Conservation (phyloP, 2,797 vertebrate species). For the Callimico goeldii region DNA sequence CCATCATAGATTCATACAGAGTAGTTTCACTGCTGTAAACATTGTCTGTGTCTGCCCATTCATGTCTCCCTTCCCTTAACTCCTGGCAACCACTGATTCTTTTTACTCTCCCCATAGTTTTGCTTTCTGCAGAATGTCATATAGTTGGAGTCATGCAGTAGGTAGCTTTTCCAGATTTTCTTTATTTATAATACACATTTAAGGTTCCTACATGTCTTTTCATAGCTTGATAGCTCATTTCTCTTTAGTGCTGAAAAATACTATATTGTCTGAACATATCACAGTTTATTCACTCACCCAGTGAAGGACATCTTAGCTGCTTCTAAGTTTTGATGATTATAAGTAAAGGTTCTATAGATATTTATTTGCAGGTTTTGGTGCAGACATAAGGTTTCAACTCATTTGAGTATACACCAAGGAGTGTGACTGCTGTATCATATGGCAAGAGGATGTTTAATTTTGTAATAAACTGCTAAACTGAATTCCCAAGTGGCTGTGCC, state of each 20-base stretch:
- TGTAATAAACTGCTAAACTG: background rate
- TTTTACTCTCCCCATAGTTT: background rate
- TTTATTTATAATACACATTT: background rate
- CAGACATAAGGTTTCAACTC: background rate
- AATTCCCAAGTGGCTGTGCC: background rate
- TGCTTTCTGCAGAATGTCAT: background rate
- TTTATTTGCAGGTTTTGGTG: background rate
- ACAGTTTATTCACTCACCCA: background rate
- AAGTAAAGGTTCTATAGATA: background rate
- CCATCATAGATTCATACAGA: background rate
- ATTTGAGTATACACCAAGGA: background rate
- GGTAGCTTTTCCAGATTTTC: background rate
- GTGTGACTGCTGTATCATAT: background rate
- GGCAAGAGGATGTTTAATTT: background rate
- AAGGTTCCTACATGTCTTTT: background rate
- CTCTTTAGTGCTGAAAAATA: background rate
- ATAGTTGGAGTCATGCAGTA: background rate
- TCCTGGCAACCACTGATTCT: background rate
- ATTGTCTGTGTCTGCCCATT: background rate
- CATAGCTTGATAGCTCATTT: background rate
- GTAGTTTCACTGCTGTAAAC: background rate
- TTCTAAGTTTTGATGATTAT: background rate
- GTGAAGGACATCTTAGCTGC: background rate
- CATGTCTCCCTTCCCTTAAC: background rate
- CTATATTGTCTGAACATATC: background rate